Base-by-base conservation (phyloP, 2,888 invertebrate genomes). In the Gastrophysa polygoni region DNA sequence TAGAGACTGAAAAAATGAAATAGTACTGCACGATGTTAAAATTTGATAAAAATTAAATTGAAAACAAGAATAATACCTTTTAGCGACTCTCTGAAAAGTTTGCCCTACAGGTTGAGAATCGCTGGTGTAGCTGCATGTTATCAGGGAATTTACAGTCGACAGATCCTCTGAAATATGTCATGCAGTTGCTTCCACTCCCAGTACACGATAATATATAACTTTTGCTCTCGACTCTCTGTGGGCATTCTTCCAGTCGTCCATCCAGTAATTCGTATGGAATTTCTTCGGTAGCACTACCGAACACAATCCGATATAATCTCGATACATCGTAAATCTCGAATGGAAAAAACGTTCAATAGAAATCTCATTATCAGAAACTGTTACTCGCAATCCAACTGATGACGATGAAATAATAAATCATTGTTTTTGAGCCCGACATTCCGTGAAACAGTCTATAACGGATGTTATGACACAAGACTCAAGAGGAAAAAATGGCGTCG, bases 241-340 rank as follows among this genome's bases (percentile, higher is more conserved):
- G 51, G 18, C 17, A 32, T 34, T 18, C 34, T 34, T 51, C 16
- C 32, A 51, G 18, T 52, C 38, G 38, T 52, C 29, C 29, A 52
- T 52, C 51, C 32, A 51, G 51, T 34, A 29, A 51, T 51, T 51
- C 32, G 51, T 51, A 51, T 32, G 51, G 51, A n/a, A 51, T 51
- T 51, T 51, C 52, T n/a, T 10, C 14, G 5, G 52, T 52, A 34
- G 16, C 34, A 14, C 10, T 34, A 20, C 34, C 52, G 20, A 34
- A 34, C 52, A 38, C n/a, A 38, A 38, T 38, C 34, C 34, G 52
- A 52, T 34, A 34, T 52, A 38, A 52, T 52, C 52, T 52, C 38
- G 52, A 52, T 32, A 32, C 29, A 32, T 38, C 52, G 38, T 52
- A 52, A 52, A 38, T 52, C 34, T 20, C 29, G 8, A 14, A 38